Conservation (phyloP, 1,140 invertebrate species). For the Frieseomelitta varia region DNA sequence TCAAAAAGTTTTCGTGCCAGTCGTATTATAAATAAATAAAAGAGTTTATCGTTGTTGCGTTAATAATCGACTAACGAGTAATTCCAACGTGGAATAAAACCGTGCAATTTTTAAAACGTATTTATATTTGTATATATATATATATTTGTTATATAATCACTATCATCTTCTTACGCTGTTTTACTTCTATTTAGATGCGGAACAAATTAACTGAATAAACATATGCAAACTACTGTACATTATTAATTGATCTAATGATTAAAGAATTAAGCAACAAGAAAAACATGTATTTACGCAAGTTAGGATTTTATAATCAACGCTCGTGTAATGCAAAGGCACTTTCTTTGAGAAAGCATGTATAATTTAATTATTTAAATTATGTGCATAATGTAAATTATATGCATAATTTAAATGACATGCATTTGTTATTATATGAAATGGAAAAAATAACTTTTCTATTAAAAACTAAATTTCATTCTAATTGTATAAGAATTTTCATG, state of each 20-base stretch:
- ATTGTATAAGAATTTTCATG: neutral
- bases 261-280: slow-evolving; percentile 13
- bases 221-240: slow-evolving; percentile 10
- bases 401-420: neutral
- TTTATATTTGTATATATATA: too few species aligned
- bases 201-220: slow-evolving; percentile 14
- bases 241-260: slow-evolving; percentile 2
- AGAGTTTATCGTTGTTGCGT: too few species aligned
- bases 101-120: too few species aligned
- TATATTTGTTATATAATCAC: too few species aligned
- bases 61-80: too few species aligned
- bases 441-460: neutral
- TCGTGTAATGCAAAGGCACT: slow-evolving; percentile 21
- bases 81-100: too few species aligned
- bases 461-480: slow-evolving; percentile 23
- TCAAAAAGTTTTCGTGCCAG: too few species aligned
- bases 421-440: slow-evolving; percentile 30
- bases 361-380: slow-evolving; percentile 17
- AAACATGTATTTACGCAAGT: slow-evolving; percentile 14
- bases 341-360: slow-evolving; percentile 12
- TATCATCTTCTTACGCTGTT: too few species aligned
- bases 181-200: slow-evolving; percentile 14
- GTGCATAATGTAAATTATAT: neutral
- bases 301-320: slow-evolving; percentile 34
- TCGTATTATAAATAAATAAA: too few species aligned